Evolutionary conservation across 2,888 invertebrate species (phyloP), one percentile per base, ranked within the genome.

Genomic region (Tetragonula carbonaria): DNA sequence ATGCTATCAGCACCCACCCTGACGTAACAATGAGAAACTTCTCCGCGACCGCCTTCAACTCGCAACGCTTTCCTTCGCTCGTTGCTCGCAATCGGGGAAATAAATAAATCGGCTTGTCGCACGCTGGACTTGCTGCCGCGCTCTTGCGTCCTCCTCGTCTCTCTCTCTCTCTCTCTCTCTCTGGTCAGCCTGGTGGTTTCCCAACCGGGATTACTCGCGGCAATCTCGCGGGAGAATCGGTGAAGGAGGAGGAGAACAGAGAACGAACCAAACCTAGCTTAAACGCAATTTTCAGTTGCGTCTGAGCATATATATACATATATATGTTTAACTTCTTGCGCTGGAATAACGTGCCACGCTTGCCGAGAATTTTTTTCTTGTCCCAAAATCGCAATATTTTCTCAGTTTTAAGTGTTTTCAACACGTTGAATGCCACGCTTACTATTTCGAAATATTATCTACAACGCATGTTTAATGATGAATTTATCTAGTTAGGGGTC

Each of bases 1-100:
- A 92, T 92, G 86, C 83, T 92, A 92, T 92, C 92, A 82, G 82
- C 78, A 45, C 45, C 67, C 67, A 66, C 38, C 75, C 90, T 93
- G 93, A 92, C 91, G 93, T 92, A 93, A 93, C 92, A 91, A 92
- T 92, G 93, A 93, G 93, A 93, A 93, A 93, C 93, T 93, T 86
- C 90, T 87, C 78, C 83, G 57, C 18, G 68, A 38, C 55, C 74
- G n/a, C 45, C 72, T 8, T 33, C 38, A 45, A 85, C 90, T 91
- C 90, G 91, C 91, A 92, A 92, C 90, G 91, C 92, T 92, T 92
- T 93, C 92, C 89, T 93, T 92, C 90, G 90, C 87, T 88, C 53
- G 50, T 67, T 50, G 50, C 82, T 59, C 73, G 90, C 88, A 86
- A 89, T 88, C 83, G 85, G 88, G 67, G 80, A 88, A 89, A 89